Percentiles rank a stretch among this genome's conserved stretches.
These are phyloP conservation scores for Cryptocheilus praepositus DNA, from an alignment of 2,888 invertebrate species.

Conservation along the genomic window DNA sequence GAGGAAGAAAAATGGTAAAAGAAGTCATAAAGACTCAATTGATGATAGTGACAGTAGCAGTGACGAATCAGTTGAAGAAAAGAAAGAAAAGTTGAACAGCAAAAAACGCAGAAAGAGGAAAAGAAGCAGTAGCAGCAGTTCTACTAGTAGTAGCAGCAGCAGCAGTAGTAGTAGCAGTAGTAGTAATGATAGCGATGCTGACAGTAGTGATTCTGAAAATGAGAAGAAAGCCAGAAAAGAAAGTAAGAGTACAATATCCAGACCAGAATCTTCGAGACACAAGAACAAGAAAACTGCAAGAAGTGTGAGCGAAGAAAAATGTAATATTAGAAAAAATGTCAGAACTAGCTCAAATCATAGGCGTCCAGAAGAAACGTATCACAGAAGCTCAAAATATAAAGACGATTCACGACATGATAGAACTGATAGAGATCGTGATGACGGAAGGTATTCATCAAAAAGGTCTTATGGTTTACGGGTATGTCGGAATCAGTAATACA, in stretches of 20 bases:
- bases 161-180: conserved; percentile 34
- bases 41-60: conserved; percentile 15
- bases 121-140: conserved; percentile 33
- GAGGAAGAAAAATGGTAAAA: conserved; percentile 57
- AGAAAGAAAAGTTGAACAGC: too few relatives aligned
- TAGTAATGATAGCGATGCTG: conserved; percentile 26
- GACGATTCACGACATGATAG: conserved; percentile 7
- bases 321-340: conserved; percentile 28
- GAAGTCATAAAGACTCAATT: conserved; percentile 21
- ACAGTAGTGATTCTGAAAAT: conserved; percentile 13
- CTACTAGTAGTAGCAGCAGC: conserved; percentile 37
- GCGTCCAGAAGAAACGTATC: conserved; percentile 11
- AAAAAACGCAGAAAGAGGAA: conserved; percentile 25
- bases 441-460: conserved; percentile 1
- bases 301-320: conserved; percentile 22
- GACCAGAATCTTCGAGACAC: neutral
- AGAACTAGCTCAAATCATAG: conserved; percentile 10
- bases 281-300: conserved; percentile 5
- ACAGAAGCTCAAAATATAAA: conserved; percentile 13
- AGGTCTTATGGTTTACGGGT: conserved; percentile 11
- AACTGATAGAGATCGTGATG: conserved; percentile 19
- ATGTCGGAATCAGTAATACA: too few relatives aligned
- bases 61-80: conserved; percentile 27
- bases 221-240: conserved; percentile 21
- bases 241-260: conserved; percentile 22